Evolutionary conservation across 2,113 vertebrate species (phyloP).

Genomic region (Dolichallabes microphthalmus): DNA sequence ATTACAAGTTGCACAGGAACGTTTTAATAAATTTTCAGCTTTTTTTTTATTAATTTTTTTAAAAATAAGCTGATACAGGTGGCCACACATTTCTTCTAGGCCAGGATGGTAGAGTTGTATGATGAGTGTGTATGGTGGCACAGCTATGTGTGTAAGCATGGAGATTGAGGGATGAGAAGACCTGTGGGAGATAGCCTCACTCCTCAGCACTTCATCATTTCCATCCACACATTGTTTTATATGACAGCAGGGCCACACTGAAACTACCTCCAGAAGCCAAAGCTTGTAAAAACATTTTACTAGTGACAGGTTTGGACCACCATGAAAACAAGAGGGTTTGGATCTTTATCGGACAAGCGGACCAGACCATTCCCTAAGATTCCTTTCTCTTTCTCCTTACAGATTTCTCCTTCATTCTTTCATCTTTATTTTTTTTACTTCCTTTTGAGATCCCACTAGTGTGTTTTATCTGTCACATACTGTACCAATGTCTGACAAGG

Average conservation of each 20-base stretch:
- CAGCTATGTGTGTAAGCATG: neutral
- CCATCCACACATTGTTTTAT: conserved; percentile 62
- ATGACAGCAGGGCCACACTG: conserved; percentile 66
- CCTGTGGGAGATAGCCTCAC: conserved; percentile 64
- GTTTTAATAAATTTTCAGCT: neutral
- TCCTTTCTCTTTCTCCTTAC: conserved; percentile 2
- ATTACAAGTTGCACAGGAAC: neutral
- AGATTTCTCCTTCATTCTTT: neutral
- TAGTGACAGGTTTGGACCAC: conserved; percentile 68
- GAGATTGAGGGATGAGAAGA: conserved; percentile 47
- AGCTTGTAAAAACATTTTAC: conserved; percentile 50
- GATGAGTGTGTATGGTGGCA: neutral
- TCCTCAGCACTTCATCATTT: conserved; percentile 74
- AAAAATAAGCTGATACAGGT: neutral
- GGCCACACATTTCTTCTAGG: neutral
- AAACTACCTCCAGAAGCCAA: conserved; percentile 53
- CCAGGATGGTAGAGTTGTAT: neutral
- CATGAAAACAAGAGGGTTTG: conserved; percentile 54
- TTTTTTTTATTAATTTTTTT: too few species aligned
- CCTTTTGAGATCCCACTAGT: neutral
- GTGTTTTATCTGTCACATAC: neutral
- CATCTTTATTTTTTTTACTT: neutral
- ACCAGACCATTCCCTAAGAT: conserved; percentile 2
- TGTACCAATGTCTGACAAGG: neutral
- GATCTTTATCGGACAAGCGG: neutral